These are phyloP conservation scores for Hemistola chrysoprasaria DNA, from an alignment of 2,888 invertebrate genomes.

Conservation along the genomic window DNA sequence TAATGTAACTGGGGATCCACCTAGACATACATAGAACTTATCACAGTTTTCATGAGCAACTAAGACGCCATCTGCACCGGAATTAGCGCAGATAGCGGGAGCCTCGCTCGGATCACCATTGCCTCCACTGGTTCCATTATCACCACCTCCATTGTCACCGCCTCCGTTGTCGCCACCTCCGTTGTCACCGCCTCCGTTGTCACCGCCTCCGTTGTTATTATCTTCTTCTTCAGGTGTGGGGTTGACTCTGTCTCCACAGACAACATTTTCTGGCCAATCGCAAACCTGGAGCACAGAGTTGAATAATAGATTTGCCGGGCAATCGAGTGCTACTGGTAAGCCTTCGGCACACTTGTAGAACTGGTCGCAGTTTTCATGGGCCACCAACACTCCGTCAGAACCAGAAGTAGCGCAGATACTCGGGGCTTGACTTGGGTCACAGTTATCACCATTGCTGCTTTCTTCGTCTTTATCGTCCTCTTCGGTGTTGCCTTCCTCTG, in stretches of 20 bases:
- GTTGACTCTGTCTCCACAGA: slow-evolving; percentile 30
- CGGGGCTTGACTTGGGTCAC: slow-evolving; percentile 38
- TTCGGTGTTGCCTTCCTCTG: no score
- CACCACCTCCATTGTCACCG: slow-evolving; percentile 11
- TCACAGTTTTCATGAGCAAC: slow-evolving; percentile 49
- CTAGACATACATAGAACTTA: slow-evolving; percentile 41
- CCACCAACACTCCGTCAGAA: slow-evolving; percentile 29
- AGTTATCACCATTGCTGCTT: slow-evolving; percentile 19
- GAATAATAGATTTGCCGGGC: slow-evolving; percentile 25
- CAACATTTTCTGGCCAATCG: slow-evolving; percentile 31
- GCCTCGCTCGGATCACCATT: slow-evolving; percentile 39
- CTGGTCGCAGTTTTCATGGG: slow-evolving; percentile 32
- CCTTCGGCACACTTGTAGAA: slow-evolving; percentile 33
- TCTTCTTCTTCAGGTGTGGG: no score
- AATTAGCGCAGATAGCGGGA: slow-evolving; percentile 35
- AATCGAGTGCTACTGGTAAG: slow-evolving; percentile 22
- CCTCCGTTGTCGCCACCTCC: slow-evolving; percentile 12
- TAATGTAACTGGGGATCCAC: slow-evolving; percentile 32
- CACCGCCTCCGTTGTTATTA: no score
- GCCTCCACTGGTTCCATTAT: slow-evolving; percentile 12
- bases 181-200: no score
- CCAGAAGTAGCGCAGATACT: slow-evolving; percentile 33
- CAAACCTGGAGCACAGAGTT: slow-evolving; percentile 25
- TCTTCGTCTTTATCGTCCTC: slow-evolving; percentile 1
- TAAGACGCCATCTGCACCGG: slow-evolving; percentile 36